Conservation (phyloP, 2,113 vertebrate genomes). For the Hystrix cristata region DNA sequence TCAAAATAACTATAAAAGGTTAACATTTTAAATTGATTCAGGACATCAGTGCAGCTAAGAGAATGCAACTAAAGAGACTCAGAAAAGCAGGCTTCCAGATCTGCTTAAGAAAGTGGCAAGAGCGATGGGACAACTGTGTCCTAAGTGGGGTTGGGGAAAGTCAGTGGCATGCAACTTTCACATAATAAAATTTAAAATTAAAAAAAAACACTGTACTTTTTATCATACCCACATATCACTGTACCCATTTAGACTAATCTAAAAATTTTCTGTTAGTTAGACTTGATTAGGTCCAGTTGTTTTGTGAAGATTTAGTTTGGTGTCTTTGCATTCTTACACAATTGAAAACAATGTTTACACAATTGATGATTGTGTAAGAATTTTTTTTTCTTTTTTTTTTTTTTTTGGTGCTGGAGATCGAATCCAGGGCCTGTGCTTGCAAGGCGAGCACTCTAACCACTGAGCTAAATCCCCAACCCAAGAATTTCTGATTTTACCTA, state of each 20-base stretch:
- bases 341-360: neutral
- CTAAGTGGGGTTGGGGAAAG: neutral
- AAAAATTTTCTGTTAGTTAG: conserved; percentile 1
- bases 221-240: neutral
- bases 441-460: too few species aligned
- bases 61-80: neutral
- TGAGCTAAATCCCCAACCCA: neutral
- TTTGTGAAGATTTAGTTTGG: conserved; percentile 19
- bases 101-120: neutral
- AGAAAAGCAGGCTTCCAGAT: neutral
- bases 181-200: neutral
- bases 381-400: too few species aligned
- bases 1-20: neutral
- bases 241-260: conserved; percentile 2
- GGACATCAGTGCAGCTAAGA: neutral
- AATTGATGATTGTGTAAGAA: neutral
- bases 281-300: neutral
- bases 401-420: too few species aligned
- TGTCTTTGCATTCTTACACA: neutral
- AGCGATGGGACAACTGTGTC: neutral
- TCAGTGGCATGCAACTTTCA: neutral
- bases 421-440: too few species aligned
- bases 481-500: conserved; percentile 29
- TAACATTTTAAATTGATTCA: neutral
- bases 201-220: neutral